A percentile compares a stretch with the other conserved stretches of the same genome.
Conservation (phyloP, 2,888 invertebrate genomes). For the Melanostoma mellinum region DNA sequence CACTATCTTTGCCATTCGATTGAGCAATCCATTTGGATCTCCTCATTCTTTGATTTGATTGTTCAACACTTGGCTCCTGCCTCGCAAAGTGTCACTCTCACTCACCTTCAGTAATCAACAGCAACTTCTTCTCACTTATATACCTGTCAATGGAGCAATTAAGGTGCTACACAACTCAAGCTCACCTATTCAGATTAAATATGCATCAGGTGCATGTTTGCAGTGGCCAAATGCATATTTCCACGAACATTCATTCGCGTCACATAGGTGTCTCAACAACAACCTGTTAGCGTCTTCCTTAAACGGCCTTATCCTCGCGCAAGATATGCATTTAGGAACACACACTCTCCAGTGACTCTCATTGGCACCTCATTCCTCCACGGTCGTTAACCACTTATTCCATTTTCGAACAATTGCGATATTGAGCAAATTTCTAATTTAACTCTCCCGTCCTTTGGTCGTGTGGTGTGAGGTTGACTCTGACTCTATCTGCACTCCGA, state of each 20-base stretch:
- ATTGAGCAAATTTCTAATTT: conserved; percentile 73
- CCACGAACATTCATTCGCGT: not conserved
- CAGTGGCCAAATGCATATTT: conserved; percentile 44
- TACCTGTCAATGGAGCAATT: not conserved
- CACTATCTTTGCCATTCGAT: too few species aligned
- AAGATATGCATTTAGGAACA: conserved; percentile 66
- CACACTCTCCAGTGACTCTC: conserved; percentile 42
- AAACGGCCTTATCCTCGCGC: conserved; percentile 67
- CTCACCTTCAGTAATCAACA: too few species aligned
- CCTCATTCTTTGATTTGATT: too few species aligned
- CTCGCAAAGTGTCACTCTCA: too few species aligned
- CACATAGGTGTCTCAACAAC: conserved; percentile 16
- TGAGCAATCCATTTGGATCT: too few species aligned
- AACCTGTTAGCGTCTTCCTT: conserved; percentile 65
- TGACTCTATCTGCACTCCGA: not conserved
- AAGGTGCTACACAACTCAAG: conserved; percentile 21
- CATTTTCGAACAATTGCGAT: conserved; percentile 76
- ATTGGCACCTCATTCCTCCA: conserved; percentile 68
- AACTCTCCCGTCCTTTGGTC: conserved; percentile 44
- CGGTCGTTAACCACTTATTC: conserved; percentile 78
- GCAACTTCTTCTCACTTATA: too few species aligned
- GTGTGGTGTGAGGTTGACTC: conserved; percentile 7
- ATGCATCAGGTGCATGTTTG: conserved; percentile 55
- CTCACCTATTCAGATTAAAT: conserved; percentile 49
- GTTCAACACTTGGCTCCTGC: too few species aligned